Percentiles rank a stretch among this genome's conserved stretches.
Conservation (phyloP, 2,797 vertebrate species). For the Acanthopagrus latus region DNA sequence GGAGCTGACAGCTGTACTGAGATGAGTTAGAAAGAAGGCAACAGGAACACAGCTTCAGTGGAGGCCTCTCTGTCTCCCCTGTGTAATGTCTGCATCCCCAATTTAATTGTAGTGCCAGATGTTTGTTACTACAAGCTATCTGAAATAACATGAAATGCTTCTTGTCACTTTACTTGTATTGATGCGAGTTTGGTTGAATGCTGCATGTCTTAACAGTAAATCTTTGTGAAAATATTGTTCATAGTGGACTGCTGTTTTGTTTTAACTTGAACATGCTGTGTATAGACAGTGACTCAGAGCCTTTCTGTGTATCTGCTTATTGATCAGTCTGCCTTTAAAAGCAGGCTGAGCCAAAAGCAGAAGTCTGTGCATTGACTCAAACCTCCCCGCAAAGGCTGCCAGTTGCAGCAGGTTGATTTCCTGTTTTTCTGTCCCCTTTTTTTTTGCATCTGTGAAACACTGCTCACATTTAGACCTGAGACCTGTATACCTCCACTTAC, state of each 20-base stretch:
- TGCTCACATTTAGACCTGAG: conserved; percentile 4
- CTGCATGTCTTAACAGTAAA: conserved; percentile 14
- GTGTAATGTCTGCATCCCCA: conserved; percentile 12
- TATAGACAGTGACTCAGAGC: conserved; percentile 7
- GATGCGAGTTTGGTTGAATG: conserved; percentile 6
- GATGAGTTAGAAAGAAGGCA: conserved; percentile 24
- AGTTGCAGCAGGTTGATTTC: conserved; percentile 66
- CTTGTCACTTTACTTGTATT: conserved; percentile 21
- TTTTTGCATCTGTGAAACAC: conserved; percentile 27
- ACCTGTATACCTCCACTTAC: not conserved
- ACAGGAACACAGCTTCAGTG: conserved; percentile 1
- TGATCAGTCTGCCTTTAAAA: conserved; percentile 37
- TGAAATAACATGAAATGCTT: conserved; percentile 19
- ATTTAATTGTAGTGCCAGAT: conserved; percentile 27
- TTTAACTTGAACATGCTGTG: not conserved
- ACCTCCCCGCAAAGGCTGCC: conserved; percentile 57
- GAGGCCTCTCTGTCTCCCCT: not conserved
- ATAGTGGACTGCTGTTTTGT: not conserved
- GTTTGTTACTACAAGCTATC: conserved; percentile 19
- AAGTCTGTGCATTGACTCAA: conserved; percentile 41
- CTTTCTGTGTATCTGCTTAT: conserved; percentile 26
- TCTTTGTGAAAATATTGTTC: conserved; percentile 8
- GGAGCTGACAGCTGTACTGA: conserved; percentile 46
- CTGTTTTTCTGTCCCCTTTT: conserved; percentile 64
- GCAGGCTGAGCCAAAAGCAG: conserved; percentile 37